These are phyloP conservation scores for Microtus richardsoni DNA, from an alignment of 2,113 vertebrate genomes.

Conservation along the genomic window DNA sequence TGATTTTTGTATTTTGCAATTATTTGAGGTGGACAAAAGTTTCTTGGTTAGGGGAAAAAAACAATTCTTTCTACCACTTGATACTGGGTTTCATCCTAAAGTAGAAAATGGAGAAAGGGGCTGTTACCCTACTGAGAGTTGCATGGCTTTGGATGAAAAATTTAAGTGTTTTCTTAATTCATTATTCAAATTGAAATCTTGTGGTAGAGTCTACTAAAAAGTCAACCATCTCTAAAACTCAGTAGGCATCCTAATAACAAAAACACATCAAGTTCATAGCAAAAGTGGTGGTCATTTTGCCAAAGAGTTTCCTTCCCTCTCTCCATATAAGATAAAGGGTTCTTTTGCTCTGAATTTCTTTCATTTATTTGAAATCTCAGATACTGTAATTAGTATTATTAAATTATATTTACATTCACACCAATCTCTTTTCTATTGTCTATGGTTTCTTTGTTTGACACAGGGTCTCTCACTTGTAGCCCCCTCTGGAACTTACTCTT, in stretches of 20 bases:
- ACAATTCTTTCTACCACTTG: constrained; percentile 21
- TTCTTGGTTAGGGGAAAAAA: constrained; percentile 38
- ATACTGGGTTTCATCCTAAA: constrained; percentile 26
- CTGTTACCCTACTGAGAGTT: background rate
- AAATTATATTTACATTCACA: background rate
- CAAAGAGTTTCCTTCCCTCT: background rate
- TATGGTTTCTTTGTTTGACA: background rate
- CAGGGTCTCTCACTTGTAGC: background rate
- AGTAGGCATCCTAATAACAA: constrained; percentile 30
- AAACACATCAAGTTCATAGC: background rate
- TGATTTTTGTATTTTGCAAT: constrained; percentile 33
- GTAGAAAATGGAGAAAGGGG: background rate
- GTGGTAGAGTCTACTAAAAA: background rate
- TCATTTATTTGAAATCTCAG: constrained; percentile 32
- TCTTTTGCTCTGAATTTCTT: constrained; percentile 44
- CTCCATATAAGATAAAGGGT: background rate
- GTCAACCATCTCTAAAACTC: background rate
- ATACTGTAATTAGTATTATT: constrained; percentile 16
- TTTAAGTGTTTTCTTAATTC: background rate
- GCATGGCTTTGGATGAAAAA: background rate
- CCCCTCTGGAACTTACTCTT: background rate
- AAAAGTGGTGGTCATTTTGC: constrained; percentile 23
- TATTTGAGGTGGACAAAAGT: background rate
- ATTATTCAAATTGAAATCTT: background rate
- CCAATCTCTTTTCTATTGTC: background rate